Percentiles rank a stretch among this genome's conserved stretches.
These are phyloP conservation scores for Epinephelus moara DNA, from an alignment of 2,113 vertebrate species.

Conservation along the genomic window DNA sequence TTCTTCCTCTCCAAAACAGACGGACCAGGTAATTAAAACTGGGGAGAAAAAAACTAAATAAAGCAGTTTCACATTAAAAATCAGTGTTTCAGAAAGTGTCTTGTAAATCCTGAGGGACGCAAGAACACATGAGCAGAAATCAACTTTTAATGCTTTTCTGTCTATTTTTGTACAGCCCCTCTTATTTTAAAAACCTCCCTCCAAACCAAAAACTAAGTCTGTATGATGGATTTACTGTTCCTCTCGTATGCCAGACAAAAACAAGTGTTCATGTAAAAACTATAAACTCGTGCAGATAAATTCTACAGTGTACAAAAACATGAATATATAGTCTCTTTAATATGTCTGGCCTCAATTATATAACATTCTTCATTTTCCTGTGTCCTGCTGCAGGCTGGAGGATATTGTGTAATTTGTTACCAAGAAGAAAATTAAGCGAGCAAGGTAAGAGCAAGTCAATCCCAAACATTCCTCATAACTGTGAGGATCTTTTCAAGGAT, in stretches of 20 bases:
- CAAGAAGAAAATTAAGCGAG: neutral
- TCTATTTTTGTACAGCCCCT: neutral
- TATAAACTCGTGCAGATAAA: slow-evolving; percentile 35
- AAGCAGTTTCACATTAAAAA: too few species aligned
- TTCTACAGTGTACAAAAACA: slow-evolving; percentile 45
- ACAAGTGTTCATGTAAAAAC: slow-evolving; percentile 22
- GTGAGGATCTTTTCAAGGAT: slow-evolving; percentile 20
- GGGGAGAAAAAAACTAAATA: too few species aligned
- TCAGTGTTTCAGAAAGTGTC: neutral
- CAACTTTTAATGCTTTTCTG: neutral
- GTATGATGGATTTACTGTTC: slow-evolving; percentile 14
- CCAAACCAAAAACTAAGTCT: slow-evolving; percentile 8
- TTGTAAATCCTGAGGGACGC: neutral
- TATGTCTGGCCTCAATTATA: slow-evolving; percentile 66
- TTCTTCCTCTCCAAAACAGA: too few species aligned
- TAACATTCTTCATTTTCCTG: slow-evolving; percentile 38
- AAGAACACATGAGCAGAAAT: neutral
- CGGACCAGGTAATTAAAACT: too few species aligned
- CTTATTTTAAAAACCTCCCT: neutral
- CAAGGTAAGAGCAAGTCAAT: slow-evolving; percentile 21
- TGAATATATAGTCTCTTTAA: slow-evolving; percentile 64
- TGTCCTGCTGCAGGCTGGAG: slow-evolving; percentile 8
- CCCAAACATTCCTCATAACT: neutral
- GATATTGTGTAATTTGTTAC: slow-evolving; percentile 3
- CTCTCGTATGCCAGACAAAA: slow-evolving; percentile 35